phyloP scores from a whole-genome alignment of 2,888 invertebrate species.

The Ornithoptera priamus region DNA sequence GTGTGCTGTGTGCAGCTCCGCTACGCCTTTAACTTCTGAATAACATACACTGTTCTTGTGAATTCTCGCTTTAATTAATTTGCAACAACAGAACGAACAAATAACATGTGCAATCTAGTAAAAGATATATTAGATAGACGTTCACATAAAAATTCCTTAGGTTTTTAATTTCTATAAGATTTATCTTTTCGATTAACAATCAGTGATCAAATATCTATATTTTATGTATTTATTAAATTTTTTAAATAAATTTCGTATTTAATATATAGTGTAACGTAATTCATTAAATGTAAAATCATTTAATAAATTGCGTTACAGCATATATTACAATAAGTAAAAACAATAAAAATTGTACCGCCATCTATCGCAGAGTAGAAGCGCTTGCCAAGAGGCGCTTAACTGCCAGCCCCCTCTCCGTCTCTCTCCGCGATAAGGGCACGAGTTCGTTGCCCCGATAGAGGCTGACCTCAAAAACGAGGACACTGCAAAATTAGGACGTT shows the following conservation, averaged over 20 bases:
- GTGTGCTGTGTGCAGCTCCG: conserved; percentile 4
- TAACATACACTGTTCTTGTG: conserved; percentile 41
- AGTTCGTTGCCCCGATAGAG: conserved; percentile 80
- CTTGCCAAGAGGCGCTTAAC: conserved; percentile 42
- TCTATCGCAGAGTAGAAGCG: conserved; percentile 61
- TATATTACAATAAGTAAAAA: not conserved
- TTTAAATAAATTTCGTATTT: not conserved
- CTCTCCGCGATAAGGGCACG: conserved; percentile 77
- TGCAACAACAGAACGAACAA: not conserved
- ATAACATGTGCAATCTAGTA: not conserved
- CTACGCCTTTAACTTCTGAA: conserved; percentile 47
- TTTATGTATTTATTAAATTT: not conserved
- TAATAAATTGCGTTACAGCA: too few species aligned
- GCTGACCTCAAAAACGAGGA: conserved; percentile 87
- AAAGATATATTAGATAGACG: not conserved
- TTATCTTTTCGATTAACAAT: not conserved
- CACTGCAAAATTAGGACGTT: conserved; percentile 82
- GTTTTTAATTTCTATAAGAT: not conserved
- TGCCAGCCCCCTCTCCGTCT: conserved; percentile 48
- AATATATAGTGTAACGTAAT: too few species aligned
- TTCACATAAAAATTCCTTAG: not conserved
- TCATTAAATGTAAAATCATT: too few species aligned
- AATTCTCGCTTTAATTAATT: not conserved
- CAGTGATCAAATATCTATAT: not conserved
- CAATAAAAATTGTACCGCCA: conserved; percentile 49